phyloP scores from a whole-genome alignment of 2,113 vertebrate genomes.

The Albula glossodonta region DNA sequence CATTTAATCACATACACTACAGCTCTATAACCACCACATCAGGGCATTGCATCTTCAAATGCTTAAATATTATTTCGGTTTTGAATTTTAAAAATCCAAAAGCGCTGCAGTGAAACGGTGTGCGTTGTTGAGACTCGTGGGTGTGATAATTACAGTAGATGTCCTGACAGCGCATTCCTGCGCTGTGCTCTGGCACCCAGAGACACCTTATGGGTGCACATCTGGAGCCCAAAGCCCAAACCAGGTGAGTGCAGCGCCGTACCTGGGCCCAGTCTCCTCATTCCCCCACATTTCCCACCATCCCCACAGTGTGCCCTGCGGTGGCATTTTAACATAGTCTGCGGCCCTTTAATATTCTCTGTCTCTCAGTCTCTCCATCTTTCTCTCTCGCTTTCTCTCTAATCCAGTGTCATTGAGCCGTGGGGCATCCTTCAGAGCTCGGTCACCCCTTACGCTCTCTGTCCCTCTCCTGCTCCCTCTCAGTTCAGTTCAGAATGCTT shows the following conservation, averaged over 20 bases:
- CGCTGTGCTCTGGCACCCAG: not conserved
- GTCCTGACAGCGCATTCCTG: not conserved
- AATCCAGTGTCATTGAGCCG: too few species aligned
- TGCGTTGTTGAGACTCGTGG: not conserved
- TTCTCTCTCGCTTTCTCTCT: too few species aligned
- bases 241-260: not conserved
- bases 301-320: not conserved
- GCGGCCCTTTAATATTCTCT: not conserved
- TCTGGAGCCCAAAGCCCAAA: constrained; percentile 3
- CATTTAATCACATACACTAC: too few species aligned
- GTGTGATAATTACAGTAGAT: not conserved
- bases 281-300: not conserved
- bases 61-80: too few species aligned
- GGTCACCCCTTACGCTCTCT: too few species aligned
- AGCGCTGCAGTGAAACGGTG: not conserved
- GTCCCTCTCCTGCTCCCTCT: too few species aligned
- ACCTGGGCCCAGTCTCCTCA: not conserved
- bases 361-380: not conserved
- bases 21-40: too few species aligned
- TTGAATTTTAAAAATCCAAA: not conserved
- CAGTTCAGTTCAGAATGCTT: too few species aligned
- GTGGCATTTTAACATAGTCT: not conserved
- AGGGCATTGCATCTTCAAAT: too few species aligned
- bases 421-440: too few species aligned
- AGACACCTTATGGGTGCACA: not conserved